phyloP scores from a whole-genome alignment of 1,140 invertebrate species.

The Cecropterus lyciades region DNA sequence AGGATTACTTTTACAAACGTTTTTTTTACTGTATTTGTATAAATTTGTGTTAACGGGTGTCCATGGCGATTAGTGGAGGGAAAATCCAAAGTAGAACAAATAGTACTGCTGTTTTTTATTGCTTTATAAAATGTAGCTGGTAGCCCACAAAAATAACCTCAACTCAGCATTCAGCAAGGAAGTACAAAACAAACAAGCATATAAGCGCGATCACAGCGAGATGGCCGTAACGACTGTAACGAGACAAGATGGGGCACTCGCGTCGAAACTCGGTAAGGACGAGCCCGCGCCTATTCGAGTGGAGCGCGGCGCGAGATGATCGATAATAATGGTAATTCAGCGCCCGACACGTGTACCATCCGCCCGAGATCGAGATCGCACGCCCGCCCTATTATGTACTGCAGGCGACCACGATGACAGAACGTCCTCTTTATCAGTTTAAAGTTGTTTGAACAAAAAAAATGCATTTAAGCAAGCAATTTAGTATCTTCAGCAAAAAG shows the following conservation, averaged over 20 bases:
- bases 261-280: constrained; percentile 27
- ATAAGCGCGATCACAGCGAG: not conserved
- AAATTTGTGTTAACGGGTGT: no score
- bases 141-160: no score
- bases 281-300: constrained; percentile 19
- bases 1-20: no score
- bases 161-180: no score
- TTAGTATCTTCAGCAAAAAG: not conserved
- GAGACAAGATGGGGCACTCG: constrained; percentile 17
- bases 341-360: constrained; percentile 25
- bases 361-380: constrained; percentile 22
- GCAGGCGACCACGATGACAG: constrained; percentile 18
- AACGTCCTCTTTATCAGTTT: constrained; percentile 9
- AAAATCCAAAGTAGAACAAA: no score
- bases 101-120: no score
- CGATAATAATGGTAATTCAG: constrained; percentile 36
- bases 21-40: no score
- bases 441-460: no score
- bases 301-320: constrained; percentile 21
- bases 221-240: constrained; percentile 14
- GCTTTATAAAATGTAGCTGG: no score
- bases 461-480: no score
- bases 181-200: not conserved
- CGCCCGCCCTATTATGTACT: constrained; percentile 29
- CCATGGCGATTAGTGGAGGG: no score